Conservation (phyloP, 2,797 vertebrate genomes). For the Aldrovandia affinis region DNA sequence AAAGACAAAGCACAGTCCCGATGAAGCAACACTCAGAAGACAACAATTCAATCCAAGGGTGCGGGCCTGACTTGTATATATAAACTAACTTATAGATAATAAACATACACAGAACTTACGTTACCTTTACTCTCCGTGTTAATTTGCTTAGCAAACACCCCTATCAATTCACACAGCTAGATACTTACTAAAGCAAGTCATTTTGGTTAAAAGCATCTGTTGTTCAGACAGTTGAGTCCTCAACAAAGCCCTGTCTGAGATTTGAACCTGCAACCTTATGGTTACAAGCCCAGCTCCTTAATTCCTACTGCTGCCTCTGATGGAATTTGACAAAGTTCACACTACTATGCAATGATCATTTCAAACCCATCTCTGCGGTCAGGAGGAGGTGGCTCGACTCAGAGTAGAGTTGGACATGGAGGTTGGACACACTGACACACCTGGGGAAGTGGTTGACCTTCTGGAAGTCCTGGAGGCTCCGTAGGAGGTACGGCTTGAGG, state of each 20-base stretch:
- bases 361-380: not conserved
- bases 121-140: not conserved
- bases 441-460: conserved; percentile 98
- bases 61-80: conserved; percentile 15
- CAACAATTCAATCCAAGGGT: conserved; percentile 55
- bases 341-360: not conserved
- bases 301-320: no score
- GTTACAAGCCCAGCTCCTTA: no score
- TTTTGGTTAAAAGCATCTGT: not conserved
- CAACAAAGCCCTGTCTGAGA: not conserved
- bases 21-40: conserved; percentile 51
- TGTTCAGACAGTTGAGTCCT: no score
- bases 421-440: conserved; percentile 60
- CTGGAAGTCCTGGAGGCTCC: conserved; percentile 90
- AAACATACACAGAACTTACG: not conserved
- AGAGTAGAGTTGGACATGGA: not conserved
- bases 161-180: not conserved
- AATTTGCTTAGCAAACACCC: not conserved
- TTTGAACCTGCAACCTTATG: not conserved
- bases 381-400: not conserved
- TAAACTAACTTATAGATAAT: not conserved
- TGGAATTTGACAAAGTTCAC: not conserved
- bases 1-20: conserved; percentile 60
- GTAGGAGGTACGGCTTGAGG: conserved; percentile 89
- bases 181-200: not conserved